Conservation (phyloP, 2,797 vertebrate species). For the Prionace glauca region DNA sequence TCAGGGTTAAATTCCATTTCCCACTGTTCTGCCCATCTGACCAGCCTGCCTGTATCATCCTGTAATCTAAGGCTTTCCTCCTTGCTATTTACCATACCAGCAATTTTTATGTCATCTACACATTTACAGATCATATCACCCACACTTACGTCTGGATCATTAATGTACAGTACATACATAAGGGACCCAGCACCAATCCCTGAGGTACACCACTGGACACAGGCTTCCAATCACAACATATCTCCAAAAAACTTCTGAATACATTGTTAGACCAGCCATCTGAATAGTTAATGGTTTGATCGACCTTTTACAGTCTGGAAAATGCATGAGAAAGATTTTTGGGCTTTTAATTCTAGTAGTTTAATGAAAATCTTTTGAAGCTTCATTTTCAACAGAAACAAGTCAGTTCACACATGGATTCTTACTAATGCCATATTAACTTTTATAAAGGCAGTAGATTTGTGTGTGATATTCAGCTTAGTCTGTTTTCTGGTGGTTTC, state of each 20-base stretch:
- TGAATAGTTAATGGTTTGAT: background rate
- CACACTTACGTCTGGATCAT: too few relatives aligned
- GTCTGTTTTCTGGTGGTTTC: slow-evolving; percentile 50
- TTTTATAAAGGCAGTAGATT: background rate
- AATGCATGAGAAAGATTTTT: background rate
- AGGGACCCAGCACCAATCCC: too few relatives aligned
- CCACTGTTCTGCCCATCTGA: too few relatives aligned
- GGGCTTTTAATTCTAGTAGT: background rate
- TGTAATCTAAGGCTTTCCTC: too few relatives aligned
- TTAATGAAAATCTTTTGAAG: slow-evolving; percentile 7
- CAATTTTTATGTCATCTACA: too few relatives aligned
- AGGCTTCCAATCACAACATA: too few relatives aligned
- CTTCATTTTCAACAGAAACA: background rate
- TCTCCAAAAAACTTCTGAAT: background rate
- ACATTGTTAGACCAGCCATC: background rate
- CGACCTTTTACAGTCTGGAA: background rate
- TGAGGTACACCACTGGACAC: too few relatives aligned
- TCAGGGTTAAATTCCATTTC: too few relatives aligned
- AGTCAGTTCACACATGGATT: background rate
- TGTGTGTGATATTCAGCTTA: slow-evolving; percentile 52
- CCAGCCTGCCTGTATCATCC: too few relatives aligned
- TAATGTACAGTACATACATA: too few relatives aligned
- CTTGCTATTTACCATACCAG: too few relatives aligned
- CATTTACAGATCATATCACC: too few relatives aligned
- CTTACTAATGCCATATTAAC: background rate